These are phyloP conservation scores for Dilophus febrilis DNA, from an alignment of 2,888 invertebrate species.

Conservation along the genomic window DNA sequence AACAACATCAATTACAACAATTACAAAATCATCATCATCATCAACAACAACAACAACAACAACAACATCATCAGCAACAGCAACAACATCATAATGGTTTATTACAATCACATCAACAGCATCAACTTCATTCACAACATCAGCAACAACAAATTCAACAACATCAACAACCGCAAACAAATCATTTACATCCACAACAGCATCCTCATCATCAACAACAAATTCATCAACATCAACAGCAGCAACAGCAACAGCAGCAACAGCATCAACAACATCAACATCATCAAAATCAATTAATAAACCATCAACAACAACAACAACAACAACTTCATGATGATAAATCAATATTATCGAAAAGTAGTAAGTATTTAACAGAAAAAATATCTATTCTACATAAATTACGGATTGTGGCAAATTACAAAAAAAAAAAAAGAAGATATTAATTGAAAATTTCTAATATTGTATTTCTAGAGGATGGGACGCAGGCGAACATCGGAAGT, in stretches of 20 bases:
- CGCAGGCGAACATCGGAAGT: too few relatives aligned
- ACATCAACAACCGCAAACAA: conserved; percentile 16
- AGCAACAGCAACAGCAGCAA: neutral
- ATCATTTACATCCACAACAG: conserved; percentile 13
- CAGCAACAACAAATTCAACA: conserved; percentile 12
- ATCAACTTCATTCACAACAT: conserved; percentile 8
- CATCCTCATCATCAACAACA: neutral
- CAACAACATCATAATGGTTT: neutral
- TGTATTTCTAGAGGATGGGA: conserved; percentile 16
- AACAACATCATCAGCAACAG: neutral
- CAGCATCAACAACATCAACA: neutral
- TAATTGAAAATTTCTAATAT: conserved; percentile 1
- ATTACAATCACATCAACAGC: neutral
- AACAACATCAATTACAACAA: too few relatives aligned
- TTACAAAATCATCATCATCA: neutral
- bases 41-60: neutral
- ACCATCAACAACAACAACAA: neutral
- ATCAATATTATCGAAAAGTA: neutral
- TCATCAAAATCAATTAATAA: too few relatives aligned
- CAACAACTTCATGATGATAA: neutral
- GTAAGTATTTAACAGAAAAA: too few relatives aligned
- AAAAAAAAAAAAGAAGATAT: neutral
- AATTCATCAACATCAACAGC: neutral
- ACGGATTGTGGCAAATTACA: too few relatives aligned
- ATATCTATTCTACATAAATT: too few relatives aligned